phyloP scores from a whole-genome alignment of 2,888 invertebrate genomes.

The Piscicola geometra region DNA sequence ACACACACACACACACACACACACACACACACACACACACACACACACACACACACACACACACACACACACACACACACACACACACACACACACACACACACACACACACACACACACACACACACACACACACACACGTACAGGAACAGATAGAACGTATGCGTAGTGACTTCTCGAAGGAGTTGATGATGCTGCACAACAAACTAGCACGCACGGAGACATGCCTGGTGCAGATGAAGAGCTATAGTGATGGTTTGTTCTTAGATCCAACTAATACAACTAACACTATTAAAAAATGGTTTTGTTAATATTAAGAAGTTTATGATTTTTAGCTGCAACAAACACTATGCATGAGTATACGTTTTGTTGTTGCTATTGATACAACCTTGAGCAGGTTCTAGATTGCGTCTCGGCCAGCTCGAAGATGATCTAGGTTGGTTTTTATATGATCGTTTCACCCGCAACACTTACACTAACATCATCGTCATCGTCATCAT shows the following conservation, averaged over 20 bases:
- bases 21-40: neutral
- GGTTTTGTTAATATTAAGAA: neutral
- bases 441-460: no score
- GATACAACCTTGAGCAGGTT: neutral
- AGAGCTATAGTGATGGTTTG: no score
- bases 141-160: slow-evolving; percentile 3
- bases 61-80: neutral
- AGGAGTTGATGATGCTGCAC: neutral
- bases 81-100: neutral
- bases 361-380: no score
- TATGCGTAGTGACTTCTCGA: neutral
- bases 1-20: neutral
- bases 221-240: neutral
- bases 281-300: neutral
- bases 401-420: neutral
- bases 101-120: neutral
- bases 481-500: no score
- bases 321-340: neutral
- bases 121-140: neutral
- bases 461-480: no score
- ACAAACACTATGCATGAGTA: no score
- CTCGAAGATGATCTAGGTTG: slow-evolving; percentile 1
- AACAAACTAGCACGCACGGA: neutral
- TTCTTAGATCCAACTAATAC: no score
- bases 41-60: neutral